Conservation (phyloP, 2,888 invertebrate genomes). For the Hylaea fasciaria region DNA sequence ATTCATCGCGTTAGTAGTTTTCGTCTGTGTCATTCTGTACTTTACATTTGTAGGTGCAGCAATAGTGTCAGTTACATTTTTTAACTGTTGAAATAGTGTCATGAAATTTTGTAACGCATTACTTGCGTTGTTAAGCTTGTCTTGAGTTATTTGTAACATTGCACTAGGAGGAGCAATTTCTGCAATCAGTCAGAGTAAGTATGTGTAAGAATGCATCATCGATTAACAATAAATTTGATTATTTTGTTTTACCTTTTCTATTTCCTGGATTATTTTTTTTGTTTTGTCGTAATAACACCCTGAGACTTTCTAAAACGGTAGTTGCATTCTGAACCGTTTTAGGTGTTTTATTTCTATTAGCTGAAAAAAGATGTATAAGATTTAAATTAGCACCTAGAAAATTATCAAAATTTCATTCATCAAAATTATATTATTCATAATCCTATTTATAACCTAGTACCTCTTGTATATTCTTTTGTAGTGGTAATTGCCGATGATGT, state of each 20-base stretch:
- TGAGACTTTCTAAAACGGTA: background rate
- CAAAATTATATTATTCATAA: no score
- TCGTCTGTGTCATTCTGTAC: slow-evolving; percentile 20
- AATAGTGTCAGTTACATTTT: background rate
- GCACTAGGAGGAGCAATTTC: background rate
- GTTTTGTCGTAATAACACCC: background rate
- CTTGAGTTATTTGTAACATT: slow-evolving; percentile 1
- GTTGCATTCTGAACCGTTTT: slow-evolving; percentile 2
- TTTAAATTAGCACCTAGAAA: background rate
- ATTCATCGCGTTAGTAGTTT: slow-evolving; percentile 28
- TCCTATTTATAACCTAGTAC: slow-evolving; percentile 1
- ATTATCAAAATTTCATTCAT: no score
- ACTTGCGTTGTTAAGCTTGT: slow-evolving; percentile 5
- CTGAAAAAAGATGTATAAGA: background rate
- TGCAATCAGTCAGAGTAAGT: slow-evolving; percentile 8
- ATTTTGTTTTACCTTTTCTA: slow-evolving; percentile 11
- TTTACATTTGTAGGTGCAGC: background rate
- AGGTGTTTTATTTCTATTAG: background rate
- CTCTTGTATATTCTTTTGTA: slow-evolving; percentile 11
- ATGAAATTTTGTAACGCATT: slow-evolving; percentile 14
- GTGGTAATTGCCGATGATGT: slow-evolving; percentile 3
- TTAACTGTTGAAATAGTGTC: slow-evolving; percentile 11
- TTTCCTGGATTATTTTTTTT: background rate
- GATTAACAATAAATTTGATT: background rate
- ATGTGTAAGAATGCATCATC: background rate